Conservation (phyloP, 2,888 invertebrate species). For the Cataglyphis livida region DNA sequence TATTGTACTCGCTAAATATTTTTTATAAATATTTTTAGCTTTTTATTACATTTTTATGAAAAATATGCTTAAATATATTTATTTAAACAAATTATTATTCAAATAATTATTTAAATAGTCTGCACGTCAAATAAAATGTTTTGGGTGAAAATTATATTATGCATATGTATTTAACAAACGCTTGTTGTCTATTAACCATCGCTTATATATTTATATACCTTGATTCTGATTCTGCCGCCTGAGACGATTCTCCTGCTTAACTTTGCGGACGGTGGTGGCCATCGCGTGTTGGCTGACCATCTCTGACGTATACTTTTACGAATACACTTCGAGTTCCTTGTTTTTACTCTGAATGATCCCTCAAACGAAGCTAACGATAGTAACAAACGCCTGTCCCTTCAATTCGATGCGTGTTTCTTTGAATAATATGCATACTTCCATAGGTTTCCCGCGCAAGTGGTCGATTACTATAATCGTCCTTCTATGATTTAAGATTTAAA, state of each 20-base stretch:
- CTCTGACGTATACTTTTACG: conserved; percentile 70
- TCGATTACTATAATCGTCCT: conserved; percentile 33
- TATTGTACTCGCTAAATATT: not conserved
- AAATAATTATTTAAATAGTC: not conserved
- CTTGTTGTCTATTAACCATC: not conserved
- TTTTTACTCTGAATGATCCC: conserved; percentile 33
- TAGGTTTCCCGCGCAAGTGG: not conserved
- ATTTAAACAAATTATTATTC: not conserved
- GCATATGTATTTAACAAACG: not conserved
- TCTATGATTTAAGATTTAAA: not conserved
- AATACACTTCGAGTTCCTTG: conserved; percentile 44
- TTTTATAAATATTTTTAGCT: not conserved
- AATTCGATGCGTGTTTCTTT: conserved; percentile 9
- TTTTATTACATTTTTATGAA: not conserved
- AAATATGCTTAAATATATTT: not conserved
- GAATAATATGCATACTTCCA: not conserved
- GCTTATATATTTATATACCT: conserved; percentile 70
- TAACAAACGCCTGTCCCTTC: not conserved
- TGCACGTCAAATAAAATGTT: not conserved
- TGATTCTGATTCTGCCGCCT: conserved; percentile 84
- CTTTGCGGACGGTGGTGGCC: conserved; percentile 90
- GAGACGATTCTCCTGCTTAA: conserved; percentile 89
- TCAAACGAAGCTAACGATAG: conserved; percentile 2
- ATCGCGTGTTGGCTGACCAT: conserved; percentile 88
- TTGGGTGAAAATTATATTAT: conserved; percentile 10